A percentile compares a stretch with the other conserved stretches of the same genome.
These are phyloP conservation scores for Ploceus nigricollis DNA, from an alignment of 2,113 vertebrate genomes.

Conservation along the genomic window DNA sequence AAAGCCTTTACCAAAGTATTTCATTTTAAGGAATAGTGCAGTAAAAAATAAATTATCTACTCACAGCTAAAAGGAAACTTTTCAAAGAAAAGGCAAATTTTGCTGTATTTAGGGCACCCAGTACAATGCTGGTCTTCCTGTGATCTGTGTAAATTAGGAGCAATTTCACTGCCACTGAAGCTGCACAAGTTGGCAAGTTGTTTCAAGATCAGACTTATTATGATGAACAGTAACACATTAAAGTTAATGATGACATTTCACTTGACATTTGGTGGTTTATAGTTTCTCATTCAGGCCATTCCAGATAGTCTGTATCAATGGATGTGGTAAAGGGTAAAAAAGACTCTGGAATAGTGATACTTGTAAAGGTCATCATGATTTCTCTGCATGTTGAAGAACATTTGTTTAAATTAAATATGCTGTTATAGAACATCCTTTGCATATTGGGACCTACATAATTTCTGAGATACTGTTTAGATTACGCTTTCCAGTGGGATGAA, in stretches of 20 bases:
- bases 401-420: conserved; percentile 45
- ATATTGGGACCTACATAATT: background rate
- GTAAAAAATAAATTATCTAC: background rate
- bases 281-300: conserved; percentile 23
- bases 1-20: background rate
- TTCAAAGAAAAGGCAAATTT: background rate
- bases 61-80: background rate
- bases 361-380: conserved; percentile 53
- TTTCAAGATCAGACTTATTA: conserved; percentile 24
- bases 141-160: background rate
- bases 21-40: background rate
- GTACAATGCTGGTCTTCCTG: background rate
- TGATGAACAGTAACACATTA: conserved; percentile 14
- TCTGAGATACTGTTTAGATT: background rate
- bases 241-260: conserved; percentile 55
- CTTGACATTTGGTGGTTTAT: conserved; percentile 40
- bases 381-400: conserved; percentile 13
- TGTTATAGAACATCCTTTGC: background rate
- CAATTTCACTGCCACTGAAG: background rate
- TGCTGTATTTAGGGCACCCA: background rate
- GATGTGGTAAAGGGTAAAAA: conserved; percentile 34
- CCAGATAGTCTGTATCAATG: conserved; percentile 9
- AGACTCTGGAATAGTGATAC: conserved; percentile 25
- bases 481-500: background rate
- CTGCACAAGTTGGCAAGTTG: background rate